Base-by-base conservation (phyloP, 1,140 invertebrate genomes). In the Diploscapter pachys region DNA sequence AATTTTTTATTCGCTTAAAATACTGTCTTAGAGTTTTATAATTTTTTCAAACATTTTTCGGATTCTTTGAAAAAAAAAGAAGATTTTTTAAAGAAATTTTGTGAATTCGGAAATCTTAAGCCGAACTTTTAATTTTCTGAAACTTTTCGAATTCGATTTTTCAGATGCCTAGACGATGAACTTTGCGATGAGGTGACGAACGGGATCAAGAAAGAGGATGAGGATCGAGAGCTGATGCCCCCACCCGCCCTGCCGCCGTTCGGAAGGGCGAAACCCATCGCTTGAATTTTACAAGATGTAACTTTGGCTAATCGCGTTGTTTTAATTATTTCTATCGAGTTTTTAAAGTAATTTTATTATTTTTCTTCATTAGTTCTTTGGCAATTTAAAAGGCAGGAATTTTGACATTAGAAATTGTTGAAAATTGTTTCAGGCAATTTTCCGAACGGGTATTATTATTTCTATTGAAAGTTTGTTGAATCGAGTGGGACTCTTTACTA, bases 141-240 rank as follows among this genome's bases (percentile, higher is more conserved):
- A 31, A 31, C 31, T 31, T 31, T 31, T 59, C 31, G 31, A 8
- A 62, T 71, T 71, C n/a, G n/a, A 13, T 61, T 8, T 71, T 71
- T 72, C 53, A 73, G 70, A 61, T 76, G 77, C 68, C 51, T 78
- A 13, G 77, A 78, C 59, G 77, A 78, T 55, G 73, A 77, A 9
- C 57, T 76, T 4, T 70, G 53, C 31, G 56, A 61, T 5, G 74
- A 76, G 55, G 69, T 76, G 13, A 54, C 55, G 4, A 50, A 68
- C 48, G 50, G 31, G 13, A 52, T 66, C 67, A 51, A 52, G 6
- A 73, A 50, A 53, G 73, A 77, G 64, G 67, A 71, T 54, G 75
- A 73, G 54, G 77, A 78, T 56, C 67, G 77, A 3, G 73, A 77
- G 49, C 52, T 78, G 53, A 78, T 78, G 77, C 77, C 77, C 11